Base-by-base conservation (phyloP, 2,888 invertebrate species). In the Ichneumoninae sp. region DNA sequence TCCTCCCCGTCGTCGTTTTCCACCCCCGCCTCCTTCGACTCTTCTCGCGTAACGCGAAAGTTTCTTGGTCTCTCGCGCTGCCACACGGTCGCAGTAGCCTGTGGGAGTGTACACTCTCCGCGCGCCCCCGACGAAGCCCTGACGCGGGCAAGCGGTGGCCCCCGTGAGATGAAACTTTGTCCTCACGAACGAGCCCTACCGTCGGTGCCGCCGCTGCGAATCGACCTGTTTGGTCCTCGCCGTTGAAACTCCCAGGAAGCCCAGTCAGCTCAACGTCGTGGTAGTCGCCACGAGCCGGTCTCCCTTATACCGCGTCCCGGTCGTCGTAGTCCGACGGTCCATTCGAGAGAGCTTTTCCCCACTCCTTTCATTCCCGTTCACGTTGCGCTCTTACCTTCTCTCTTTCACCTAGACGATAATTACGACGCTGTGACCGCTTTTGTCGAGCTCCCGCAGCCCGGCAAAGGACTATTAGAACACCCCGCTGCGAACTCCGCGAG, bases 361-460 rank as follows among this genome's bases (percentile, higher is more conserved):
- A 84, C 83, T 63, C 82, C 77, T 80, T 68, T 75, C 70, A 83
- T 81, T 68, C 69, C 33, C 33, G 70, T 80, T 84, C 60, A 50
- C 76, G 73, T 78, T 54, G 82, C 75, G 52, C 47, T 79, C 87
- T 83, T 84, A 86, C 88, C 86, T 85, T 85, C 77, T 78, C 85
- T 75, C 79, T 81, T 87, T 87, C 87, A 82, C 81, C 79, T 73
- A 71, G 82, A 90, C 90, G 91, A 93, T 93, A 91, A 91, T 91
- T 93, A 92, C 90, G 90, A 90, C 89, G 89, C 87, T 85, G 87
- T 87, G 89, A 89, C 89, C 87, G 90, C 92, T 93, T 92, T 92
- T 92, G 91, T 93, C 90, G 89, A 87, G 77, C 73, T 69, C 47
- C 50, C 68, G 50, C 71, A 74, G 44, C 74, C 65, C 52, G 57